Evolutionary conservation across 2,797 vertebrate genomes (phyloP).

Genomic region (Myotis myotis): DNA sequence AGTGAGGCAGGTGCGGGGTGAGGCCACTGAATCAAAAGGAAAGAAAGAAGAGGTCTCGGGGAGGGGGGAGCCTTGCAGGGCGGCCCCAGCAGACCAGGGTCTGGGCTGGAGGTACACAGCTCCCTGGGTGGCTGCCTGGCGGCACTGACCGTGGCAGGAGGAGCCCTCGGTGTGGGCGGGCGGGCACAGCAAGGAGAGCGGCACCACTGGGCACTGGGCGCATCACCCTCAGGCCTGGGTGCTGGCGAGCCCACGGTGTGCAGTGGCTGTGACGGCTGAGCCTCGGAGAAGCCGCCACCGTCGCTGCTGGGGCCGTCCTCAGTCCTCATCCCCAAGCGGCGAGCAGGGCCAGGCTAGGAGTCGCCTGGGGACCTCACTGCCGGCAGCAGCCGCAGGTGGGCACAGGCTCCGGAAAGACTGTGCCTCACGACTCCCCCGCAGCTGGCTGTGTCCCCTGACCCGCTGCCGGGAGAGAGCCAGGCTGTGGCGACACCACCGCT

Average conservation of each 20-base stretch:
- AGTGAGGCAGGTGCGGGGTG: not conserved
- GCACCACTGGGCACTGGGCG: too few relatives aligned
- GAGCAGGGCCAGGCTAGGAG: not conserved
- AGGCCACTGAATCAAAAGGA: not conserved
- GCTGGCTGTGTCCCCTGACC: not conserved
- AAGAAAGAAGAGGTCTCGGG: not conserved
- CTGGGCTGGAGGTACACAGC: not conserved
- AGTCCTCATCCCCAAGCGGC: not conserved
- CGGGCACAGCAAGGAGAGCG: too few relatives aligned
- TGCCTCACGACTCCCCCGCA: not conserved
- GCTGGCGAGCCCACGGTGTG: not conserved
- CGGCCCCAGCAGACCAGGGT: not conserved
- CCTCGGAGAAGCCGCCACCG: not conserved
- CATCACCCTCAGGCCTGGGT: too few relatives aligned
- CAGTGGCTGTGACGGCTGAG: not conserved
- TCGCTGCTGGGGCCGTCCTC: not conserved
- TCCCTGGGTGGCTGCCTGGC: too few relatives aligned
- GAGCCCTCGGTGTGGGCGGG: too few relatives aligned
- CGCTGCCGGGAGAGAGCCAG: not conserved
- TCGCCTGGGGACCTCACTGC: not conserved
- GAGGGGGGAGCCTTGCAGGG: not conserved
- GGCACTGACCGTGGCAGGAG: too few relatives aligned
- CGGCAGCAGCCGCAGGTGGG: not conserved
- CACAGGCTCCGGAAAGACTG: not conserved
- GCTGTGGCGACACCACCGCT: not conserved